phyloP scores from a whole-genome alignment of 2,888 invertebrate species.

The Smittia aterrima region DNA sequence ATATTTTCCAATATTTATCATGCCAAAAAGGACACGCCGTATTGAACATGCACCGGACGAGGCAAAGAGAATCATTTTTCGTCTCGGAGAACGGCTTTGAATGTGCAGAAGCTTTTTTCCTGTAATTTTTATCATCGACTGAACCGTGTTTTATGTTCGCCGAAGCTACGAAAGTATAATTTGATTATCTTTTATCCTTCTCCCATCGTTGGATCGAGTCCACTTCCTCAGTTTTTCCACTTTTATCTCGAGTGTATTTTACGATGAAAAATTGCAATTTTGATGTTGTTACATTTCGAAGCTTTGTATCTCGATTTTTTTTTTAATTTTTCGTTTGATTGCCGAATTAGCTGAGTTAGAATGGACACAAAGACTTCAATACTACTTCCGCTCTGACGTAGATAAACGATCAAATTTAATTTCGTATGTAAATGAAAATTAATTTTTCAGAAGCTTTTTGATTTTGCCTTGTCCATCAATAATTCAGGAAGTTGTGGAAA shows the following conservation, averaged over 20 bases:
- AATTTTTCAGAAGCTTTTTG: constrained; percentile 36
- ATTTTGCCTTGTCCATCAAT: constrained; percentile 31
- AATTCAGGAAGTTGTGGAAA: constrained; percentile 23
- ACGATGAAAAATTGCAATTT: constrained; percentile 39
- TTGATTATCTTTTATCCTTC: constrained; percentile 35
- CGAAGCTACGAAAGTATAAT: constrained; percentile 14
- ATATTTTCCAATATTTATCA: constrained; percentile 32
- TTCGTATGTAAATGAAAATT: constrained; percentile 38
- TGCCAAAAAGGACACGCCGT: constrained; percentile 2
- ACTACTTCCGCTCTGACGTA: neutral
- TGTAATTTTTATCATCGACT: constrained; percentile 18
- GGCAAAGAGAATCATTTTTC: constrained; percentile 2
- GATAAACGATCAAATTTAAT: constrained; percentile 34
- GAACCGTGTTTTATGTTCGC: neutral
- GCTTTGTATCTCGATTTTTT: neutral
- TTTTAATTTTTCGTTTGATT: neutral
- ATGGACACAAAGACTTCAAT: no score
- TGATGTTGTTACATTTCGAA: constrained; percentile 31
- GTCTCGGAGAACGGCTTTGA: constrained; percentile 6
- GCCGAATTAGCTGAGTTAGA: no score
- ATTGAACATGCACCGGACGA: constrained; percentile 5
- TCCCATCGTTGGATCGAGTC: neutral
- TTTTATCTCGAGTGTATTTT: neutral
- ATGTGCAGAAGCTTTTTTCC: constrained; percentile 14
- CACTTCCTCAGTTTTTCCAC: neutral